Evolutionary conservation across 2,113 vertebrate species (phyloP), one percentile per base, ranked within the genome.

Genomic region (Ammodytes marinus): DNA sequence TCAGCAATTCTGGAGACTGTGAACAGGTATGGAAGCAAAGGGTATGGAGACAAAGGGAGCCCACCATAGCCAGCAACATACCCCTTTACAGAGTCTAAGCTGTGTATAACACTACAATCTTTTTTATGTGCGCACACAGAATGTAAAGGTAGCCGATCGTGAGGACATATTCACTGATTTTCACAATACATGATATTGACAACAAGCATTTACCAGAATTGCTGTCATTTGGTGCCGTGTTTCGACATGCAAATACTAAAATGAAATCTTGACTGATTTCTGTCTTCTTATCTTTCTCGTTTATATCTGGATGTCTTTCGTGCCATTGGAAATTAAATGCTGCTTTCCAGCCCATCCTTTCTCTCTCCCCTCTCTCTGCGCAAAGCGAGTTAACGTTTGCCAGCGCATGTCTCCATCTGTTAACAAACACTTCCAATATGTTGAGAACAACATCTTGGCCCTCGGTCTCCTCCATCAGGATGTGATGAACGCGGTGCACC

Each of bases 391-490:
- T 59, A 88, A 88, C 74, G 68, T 83, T 90, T 83, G 84, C 90
- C 89, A 86, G 86, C 86, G 84, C 79, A 71, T 72, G 88, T 90
- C 86, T 91, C 85, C 91, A 90, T 94, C 93, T 94, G 93, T 89
- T 91, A 88, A 88, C 86, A 92, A 91, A 92, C 84, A 89, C 83
- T 87, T 92, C 89, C 90, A 94, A 90, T 75, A 89, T 89, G 91
- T 78, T 86, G 69, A 89, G 88, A 91, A 93, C 84, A 93, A 93
- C 91, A 91, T 93, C 80, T 94, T 94, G 92, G 90, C 88, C 84
- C 82, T 84, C 76, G 6, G 50, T 82, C 73, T 84, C 73, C 65
- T 86, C 79, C 88, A 84, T 91, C 89, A 88, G 84, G 85, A 88
- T 92, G 88, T 89, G 89, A 91, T 90, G 90, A 93, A 86, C 76